These are phyloP conservation scores for Petroica traversi DNA, from an alignment of 2,113 vertebrate species.

Conservation along the genomic window DNA sequence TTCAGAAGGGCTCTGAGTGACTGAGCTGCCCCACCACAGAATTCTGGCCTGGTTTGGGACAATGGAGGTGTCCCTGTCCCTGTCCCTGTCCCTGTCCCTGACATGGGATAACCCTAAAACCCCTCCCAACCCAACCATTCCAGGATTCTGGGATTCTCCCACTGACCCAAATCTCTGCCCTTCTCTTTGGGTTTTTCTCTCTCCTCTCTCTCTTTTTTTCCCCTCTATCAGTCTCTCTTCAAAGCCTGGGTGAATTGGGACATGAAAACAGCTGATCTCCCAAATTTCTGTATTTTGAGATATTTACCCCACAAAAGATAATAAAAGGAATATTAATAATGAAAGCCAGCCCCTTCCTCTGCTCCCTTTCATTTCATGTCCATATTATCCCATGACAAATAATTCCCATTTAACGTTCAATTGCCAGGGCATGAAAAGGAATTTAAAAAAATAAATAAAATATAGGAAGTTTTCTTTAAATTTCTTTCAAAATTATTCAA, in stretches of 20 bases:
- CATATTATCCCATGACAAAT: neutral
- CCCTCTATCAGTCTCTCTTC: neutral
- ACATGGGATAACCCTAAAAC: neutral
- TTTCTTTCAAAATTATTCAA: neutral
- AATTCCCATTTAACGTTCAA: neutral
- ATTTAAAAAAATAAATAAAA: neutral
- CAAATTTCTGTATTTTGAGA: neutral
- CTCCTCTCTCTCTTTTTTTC: neutral
- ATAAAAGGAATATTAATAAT: neutral
- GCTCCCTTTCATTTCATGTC: neutral
- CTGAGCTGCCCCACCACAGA: neutral
- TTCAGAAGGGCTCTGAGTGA: rapidly evolving
- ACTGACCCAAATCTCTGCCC: neutral
- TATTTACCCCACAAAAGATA: neutral
- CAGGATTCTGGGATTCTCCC: neutral
- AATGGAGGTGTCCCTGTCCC: neutral
- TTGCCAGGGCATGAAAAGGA: neutral
- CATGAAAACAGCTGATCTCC: neutral
- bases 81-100: neutral
- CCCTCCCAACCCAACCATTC: neutral
- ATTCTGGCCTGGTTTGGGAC: neutral
- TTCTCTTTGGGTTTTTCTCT: neutral
- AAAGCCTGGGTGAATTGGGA: neutral
- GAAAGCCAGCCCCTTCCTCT: neutral
- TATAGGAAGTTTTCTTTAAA: neutral